Evolutionary conservation across 2,113 vertebrate genomes (phyloP).

Genomic region (Solea senegalensis): DNA sequence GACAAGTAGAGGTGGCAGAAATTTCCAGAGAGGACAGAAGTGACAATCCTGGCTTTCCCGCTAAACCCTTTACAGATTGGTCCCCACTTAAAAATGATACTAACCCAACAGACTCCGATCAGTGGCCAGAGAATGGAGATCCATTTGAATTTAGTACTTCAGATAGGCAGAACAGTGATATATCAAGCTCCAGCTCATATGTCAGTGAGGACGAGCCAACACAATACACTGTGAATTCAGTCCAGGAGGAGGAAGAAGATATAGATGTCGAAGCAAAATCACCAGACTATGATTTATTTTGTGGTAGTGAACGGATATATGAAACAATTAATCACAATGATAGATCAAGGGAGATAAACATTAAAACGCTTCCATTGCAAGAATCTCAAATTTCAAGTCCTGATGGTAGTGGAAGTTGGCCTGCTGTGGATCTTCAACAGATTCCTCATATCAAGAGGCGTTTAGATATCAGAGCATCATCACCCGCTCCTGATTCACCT

Average conservation of each 20-base stretch:
- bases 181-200: slow-evolving; percentile 62
- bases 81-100: slow-evolving; percentile 39
- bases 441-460: not conserved
- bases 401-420: not conserved
- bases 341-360: slow-evolving; percentile 8
- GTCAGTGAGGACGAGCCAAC: slow-evolving; percentile 65
- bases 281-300: not conserved
- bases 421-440: not conserved
- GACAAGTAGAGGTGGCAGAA: slow-evolving; percentile 9
- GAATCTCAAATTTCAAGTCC: not conserved
- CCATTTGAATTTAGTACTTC: slow-evolving; percentile 77
- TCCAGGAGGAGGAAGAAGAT: slow-evolving; percentile 34
- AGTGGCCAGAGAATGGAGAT: slow-evolving; percentile 74
- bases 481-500: not conserved
- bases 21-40: slow-evolving; percentile 5
- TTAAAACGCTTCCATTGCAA: not conserved
- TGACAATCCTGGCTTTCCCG: slow-evolving; percentile 45
- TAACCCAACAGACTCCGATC: slow-evolving; percentile 43
- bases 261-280: slow-evolving; percentile 8
- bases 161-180: slow-evolving; percentile 35
- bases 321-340: not conserved
- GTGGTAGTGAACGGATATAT: slow-evolving; percentile 19
- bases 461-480: slow-evolving; percentile 34
- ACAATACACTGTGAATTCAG: slow-evolving; percentile 65
- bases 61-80: slow-evolving; percentile 61